Conservation (phyloP, 2,113 vertebrate species). For the Dromaius novaehollandiae region DNA sequence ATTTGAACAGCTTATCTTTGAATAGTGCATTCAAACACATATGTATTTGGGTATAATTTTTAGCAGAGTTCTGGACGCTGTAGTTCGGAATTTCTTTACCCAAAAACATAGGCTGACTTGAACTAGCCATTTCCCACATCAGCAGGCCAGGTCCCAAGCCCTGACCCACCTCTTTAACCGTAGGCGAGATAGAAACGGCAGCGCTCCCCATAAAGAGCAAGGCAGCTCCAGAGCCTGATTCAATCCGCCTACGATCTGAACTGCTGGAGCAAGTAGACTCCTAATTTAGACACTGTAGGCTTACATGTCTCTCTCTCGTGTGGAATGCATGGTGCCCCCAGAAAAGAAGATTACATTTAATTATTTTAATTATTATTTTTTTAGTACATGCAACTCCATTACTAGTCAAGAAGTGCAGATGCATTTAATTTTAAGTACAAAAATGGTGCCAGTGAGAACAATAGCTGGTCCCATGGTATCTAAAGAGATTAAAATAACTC, state of each 20-base stretch:
- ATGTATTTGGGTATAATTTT: background rate
- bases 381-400: background rate
- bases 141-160: background rate
- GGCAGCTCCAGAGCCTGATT: background rate
- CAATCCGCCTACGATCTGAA: background rate
- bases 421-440: constrained; percentile 25
- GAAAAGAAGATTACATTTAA: background rate
- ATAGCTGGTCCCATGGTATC: constrained; percentile 58
- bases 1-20: background rate
- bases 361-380: background rate
- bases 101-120: background rate
- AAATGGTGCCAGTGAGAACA: constrained; percentile 54
- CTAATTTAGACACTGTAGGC: background rate
- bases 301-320: background rate
- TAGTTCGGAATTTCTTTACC: background rate
- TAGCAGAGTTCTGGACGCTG: background rate
- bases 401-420: constrained; percentile 6
- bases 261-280: background rate
- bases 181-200: fast-evolving
- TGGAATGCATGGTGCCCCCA: background rate
- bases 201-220: background rate
- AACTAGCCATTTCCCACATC: background rate
- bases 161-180: background rate
- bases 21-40: background rate
- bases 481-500: constrained; percentile 68